These are phyloP conservation scores for Pimpla rufipes DNA, from an alignment of 2,888 invertebrate genomes.

Conservation along the genomic window DNA sequence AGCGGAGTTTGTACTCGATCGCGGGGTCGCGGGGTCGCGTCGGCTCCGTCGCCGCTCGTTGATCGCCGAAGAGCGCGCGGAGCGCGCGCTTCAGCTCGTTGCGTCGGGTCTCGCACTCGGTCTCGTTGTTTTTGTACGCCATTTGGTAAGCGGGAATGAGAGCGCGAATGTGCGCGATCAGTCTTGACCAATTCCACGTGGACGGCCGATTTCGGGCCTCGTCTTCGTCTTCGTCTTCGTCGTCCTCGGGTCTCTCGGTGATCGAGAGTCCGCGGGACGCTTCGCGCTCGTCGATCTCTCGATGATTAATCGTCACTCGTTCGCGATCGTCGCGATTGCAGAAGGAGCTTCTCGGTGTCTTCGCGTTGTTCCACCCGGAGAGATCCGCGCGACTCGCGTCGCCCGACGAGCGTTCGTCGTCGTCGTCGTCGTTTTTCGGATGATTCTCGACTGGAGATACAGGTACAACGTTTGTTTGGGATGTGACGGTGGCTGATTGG, in stretches of 20 bases:
- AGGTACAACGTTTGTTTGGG: conserved; percentile 84
- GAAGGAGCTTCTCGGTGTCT: too few species aligned
- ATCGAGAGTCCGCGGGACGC: conserved; percentile 12
- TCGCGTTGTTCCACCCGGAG: conserved; percentile 7
- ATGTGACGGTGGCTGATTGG: conserved; percentile 84
- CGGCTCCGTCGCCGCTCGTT: conserved; percentile 25
- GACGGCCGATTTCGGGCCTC: conserved; percentile 59
- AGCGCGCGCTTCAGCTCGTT: conserved; percentile 78
- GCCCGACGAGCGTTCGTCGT: conserved; percentile 53
- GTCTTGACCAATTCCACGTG: conserved; percentile 68
- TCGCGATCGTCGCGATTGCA: conserved; percentile 32
- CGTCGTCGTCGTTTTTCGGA: conserved; percentile 75
- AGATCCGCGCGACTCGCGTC: too few species aligned
- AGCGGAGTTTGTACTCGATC: conserved; percentile 83
- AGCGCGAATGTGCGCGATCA: conserved; percentile 74
- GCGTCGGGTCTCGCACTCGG: conserved; percentile 72
- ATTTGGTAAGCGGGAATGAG: conserved; percentile 75
- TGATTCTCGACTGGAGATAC: conserved; percentile 78
- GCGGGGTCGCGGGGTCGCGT: conserved; percentile 72
- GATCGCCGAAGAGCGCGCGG: conserved; percentile 71
- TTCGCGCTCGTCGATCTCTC: conserved; percentile 50
- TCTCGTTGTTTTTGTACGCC: conserved; percentile 71
- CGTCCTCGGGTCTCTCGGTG: conserved; percentile 20
- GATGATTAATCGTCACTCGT: conserved; percentile 41
- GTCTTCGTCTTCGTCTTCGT: conserved; percentile 43